These are phyloP conservation scores for Mesoligia furuncula DNA, from an alignment of 2,888 invertebrate species.

Conservation along the genomic window DNA sequence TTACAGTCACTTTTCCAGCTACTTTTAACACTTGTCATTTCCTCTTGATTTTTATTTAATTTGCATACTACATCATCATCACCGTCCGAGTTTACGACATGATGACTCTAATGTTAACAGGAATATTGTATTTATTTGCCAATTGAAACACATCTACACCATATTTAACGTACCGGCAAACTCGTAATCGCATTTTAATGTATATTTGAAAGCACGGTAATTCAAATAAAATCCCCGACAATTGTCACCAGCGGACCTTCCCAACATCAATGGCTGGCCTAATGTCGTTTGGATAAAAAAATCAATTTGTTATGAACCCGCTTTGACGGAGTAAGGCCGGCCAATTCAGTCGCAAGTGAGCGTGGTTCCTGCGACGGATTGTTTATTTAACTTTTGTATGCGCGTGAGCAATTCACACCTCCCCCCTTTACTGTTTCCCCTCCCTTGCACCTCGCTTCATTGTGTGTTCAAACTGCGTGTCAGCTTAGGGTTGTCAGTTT, in stretches of 20 bases:
- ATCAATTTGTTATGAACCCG: slow-evolving; percentile 81
- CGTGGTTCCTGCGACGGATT: slow-evolving; percentile 82
- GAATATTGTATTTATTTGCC: slow-evolving; percentile 60
- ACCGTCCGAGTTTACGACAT: slow-evolving; percentile 15
- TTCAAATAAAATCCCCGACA: slow-evolving; percentile 68
- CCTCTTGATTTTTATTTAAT: slow-evolving; percentile 53
- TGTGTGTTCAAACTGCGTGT: slow-evolving; percentile 75
- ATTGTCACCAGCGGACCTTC: slow-evolving; percentile 65
- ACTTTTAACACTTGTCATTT: slow-evolving; percentile 9
- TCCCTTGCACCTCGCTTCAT: slow-evolving; percentile 73
- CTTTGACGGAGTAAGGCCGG: slow-evolving; percentile 70
- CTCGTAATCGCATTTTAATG: slow-evolving; percentile 69
- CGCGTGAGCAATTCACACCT: slow-evolving; percentile 82
- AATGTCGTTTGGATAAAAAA: slow-evolving; percentile 76
- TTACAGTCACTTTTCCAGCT: not conserved
- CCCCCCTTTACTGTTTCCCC: slow-evolving; percentile 49
- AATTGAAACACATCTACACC: slow-evolving; percentile 59
- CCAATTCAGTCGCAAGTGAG: slow-evolving; percentile 83
- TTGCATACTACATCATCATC: slow-evolving; percentile 45
- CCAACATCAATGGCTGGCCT: slow-evolving; percentile 63
- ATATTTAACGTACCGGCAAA: slow-evolving; percentile 59
- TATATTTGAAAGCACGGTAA: slow-evolving; percentile 68
- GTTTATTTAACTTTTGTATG: slow-evolving; percentile 74
- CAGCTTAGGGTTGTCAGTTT: slow-evolving; percentile 67
- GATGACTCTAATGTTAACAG: slow-evolving; percentile 42